Percentiles rank a stretch among this genome's conserved stretches.
Evolutionary conservation across 2,888 invertebrate species (phyloP).

Genomic region (Dynastes tityus): DNA sequence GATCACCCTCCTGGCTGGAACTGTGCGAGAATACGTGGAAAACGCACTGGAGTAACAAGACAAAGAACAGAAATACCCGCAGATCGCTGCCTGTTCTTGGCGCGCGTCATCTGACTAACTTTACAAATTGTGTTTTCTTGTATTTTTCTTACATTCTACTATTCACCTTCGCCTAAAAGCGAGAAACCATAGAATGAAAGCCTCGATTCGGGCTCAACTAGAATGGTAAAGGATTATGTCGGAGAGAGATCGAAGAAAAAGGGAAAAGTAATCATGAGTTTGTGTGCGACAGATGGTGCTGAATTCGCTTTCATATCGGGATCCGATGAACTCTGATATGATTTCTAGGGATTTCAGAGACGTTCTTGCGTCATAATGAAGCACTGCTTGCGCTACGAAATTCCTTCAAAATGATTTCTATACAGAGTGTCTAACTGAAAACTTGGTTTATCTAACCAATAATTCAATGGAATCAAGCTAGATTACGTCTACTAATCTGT

Average conservation of each 20-base stretch:
- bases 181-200: not conserved
- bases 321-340: conserved; percentile 53
- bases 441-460: no score
- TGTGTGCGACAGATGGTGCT: conserved; percentile 55
- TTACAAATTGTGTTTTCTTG: conserved; percentile 70
- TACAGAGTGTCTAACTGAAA: no score
- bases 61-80: not conserved
- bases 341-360: conserved; percentile 8
- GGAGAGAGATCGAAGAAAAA: not conserved
- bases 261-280: conserved; percentile 44
- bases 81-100: conserved; percentile 46
- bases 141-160: conserved; percentile 57
- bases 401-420: no score
- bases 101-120: conserved; percentile 64
- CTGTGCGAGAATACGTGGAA: conserved; percentile 62
- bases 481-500: no score
- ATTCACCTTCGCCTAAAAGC: not conserved
- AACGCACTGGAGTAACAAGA: not conserved
- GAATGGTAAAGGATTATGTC: not conserved
- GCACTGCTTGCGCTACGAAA: not conserved
- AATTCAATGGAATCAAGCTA: no score
- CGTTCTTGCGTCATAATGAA: not conserved
- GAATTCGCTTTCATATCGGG: conserved; percentile 52
- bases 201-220: not conserved
- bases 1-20: conserved; percentile 60